These are phyloP conservation scores for Tetranychus truncatus DNA, from an alignment of 2,888 invertebrate species.

Conservation along the genomic window DNA sequence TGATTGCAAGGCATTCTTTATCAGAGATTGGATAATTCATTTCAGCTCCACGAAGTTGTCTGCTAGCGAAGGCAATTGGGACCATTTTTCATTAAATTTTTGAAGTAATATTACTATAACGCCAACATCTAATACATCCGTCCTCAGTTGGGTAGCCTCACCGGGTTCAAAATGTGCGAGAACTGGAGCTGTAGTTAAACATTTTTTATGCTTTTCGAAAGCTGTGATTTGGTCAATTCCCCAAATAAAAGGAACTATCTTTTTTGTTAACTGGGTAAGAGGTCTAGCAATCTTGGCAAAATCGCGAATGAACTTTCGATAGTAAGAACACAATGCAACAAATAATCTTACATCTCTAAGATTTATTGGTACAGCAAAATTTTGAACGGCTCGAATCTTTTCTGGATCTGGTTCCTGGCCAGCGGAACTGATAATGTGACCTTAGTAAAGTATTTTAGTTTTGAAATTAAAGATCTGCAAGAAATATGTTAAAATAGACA, in stretches of 20 bases:
- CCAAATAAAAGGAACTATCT: constrained; percentile 20
- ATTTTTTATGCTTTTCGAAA: constrained; percentile 13
- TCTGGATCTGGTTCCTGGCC: no score
- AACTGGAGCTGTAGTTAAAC: constrained; percentile 21
- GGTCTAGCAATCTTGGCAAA: constrained; percentile 25
- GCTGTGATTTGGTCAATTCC: constrained; percentile 14
- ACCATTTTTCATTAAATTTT: neutral
- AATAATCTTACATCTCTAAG: constrained; percentile 23
- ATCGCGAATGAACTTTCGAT: constrained; percentile 23
- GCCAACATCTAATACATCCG: constrained; percentile 20
- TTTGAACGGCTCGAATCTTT: constrained; percentile 14
- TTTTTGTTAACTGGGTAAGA: constrained; percentile 21
- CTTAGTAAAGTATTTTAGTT: no score
- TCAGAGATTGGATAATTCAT: constrained; percentile 32
- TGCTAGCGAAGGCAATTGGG: constrained; percentile 30
- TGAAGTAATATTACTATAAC: constrained; percentile 20
- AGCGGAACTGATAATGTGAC: no score
- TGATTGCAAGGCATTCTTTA: constrained; percentile 32
- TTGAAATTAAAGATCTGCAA: no score
- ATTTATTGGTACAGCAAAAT: constrained; percentile 22
- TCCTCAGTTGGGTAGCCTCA: constrained; percentile 10
- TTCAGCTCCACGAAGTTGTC: constrained; percentile 30
- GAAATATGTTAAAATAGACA: no score
- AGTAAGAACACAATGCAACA: constrained; percentile 26
- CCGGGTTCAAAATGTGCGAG: constrained; percentile 16